Conservation (phyloP, 35 echinoderm and acorn worm genomes). For the Amphiura filiformis region DNA sequence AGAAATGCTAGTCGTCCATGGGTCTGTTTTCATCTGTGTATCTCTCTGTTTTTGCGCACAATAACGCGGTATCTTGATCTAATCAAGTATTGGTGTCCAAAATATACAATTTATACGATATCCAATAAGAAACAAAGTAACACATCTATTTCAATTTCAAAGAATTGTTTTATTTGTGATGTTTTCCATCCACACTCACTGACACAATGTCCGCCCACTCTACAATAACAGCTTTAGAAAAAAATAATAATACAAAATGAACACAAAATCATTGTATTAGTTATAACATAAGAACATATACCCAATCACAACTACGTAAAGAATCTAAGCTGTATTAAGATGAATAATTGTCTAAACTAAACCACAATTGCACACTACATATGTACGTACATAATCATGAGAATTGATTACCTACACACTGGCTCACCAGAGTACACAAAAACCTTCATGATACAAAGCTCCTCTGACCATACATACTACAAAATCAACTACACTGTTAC, state of each 20-base stretch:
- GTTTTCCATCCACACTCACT: background rate
- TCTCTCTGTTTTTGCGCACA: no score
- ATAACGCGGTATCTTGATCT: no score
- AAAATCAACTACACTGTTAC: background rate
- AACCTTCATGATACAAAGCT: background rate
- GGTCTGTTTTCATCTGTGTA: no score
- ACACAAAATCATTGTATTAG: background rate
- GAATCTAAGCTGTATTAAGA: background rate
- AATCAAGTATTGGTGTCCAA: no score
- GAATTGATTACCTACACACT: background rate
- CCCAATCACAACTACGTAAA: background rate
- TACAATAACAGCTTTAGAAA: background rate
- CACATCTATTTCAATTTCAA: background rate
- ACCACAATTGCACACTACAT: background rate
- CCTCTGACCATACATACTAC: background rate
- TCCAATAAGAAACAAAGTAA: no score
- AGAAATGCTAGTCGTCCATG: no score
- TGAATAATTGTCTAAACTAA: background rate
- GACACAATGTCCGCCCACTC: background rate
- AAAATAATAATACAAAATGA: background rate
- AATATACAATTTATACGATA: no score
- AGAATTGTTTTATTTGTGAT: constrained; percentile 1
- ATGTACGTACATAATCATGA: background rate
- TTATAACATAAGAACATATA: background rate
- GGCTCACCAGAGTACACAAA: background rate